A percentile compares a stretch with the other conserved stretches of the same genome.
Conservation (phyloP, 2,797 vertebrate species). For the Tachyglossus aculeatus region DNA sequence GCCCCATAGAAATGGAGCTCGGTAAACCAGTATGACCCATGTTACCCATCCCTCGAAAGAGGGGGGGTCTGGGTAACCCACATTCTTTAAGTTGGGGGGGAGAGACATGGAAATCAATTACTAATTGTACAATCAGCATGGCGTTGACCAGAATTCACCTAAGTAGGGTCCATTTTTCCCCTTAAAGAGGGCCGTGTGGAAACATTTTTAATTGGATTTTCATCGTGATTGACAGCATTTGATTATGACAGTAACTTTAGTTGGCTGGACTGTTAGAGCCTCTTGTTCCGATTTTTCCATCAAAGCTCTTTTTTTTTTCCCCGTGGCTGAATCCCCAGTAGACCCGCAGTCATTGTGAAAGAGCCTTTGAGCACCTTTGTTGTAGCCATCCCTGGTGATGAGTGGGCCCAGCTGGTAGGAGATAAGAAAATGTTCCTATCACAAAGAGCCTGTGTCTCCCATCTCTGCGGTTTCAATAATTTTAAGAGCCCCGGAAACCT, state of each 20-base stretch:
- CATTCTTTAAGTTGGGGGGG: conserved; percentile 36
- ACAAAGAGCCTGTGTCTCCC: conserved; percentile 85
- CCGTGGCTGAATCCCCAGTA: conserved; percentile 72
- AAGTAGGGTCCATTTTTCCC: conserved; percentile 71
- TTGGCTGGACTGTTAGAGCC: conserved; percentile 70
- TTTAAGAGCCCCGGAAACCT: conserved; percentile 79
- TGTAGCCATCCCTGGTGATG: conserved; percentile 81
- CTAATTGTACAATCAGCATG: conserved; percentile 55
- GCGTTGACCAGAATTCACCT: conserved; percentile 60
- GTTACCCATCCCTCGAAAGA: conserved; percentile 10
- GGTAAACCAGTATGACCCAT: conserved; percentile 35
- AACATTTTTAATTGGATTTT: conserved; percentile 79
- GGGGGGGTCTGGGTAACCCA: conserved; percentile 58
- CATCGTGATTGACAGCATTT: conserved; percentile 76
- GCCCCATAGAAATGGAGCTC: conserved; percentile 52
- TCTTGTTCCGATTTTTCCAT: conserved; percentile 66
- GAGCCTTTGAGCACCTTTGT: conserved; percentile 97
- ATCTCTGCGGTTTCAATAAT: conserved; percentile 75
- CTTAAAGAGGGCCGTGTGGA: conserved; percentile 64
- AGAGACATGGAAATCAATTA: conserved; percentile 60
- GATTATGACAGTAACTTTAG: conserved; percentile 79
- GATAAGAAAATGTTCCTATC: conserved; percentile 79
- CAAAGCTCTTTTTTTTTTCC: conserved; percentile 66
- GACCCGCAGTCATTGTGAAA: conserved; percentile 84
- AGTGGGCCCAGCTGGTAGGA: conserved; percentile 85